A percentile compares a stretch with the other conserved stretches of the same genome.
Evolutionary conservation across 1,140 invertebrate genomes (phyloP).

Genomic region (Cyphomyrmex costatus): DNA sequence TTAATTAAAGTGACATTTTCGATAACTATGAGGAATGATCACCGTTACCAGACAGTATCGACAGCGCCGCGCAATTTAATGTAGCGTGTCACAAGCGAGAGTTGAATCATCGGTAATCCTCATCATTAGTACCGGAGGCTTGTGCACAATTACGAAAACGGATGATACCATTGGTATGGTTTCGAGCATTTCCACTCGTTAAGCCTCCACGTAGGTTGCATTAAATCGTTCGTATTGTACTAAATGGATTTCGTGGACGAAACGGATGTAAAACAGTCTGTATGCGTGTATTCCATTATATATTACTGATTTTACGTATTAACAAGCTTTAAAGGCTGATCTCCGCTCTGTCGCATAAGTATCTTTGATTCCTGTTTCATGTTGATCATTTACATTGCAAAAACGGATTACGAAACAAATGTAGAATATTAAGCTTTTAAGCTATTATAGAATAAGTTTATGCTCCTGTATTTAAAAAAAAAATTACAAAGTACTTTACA

Average conservation of each 20-base stretch:
- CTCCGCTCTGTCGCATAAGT: neutral
- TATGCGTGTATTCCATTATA: neutral
- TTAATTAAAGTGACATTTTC: conserved; percentile 78
- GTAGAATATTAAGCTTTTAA: neutral
- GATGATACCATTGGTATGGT: conserved; percentile 51
- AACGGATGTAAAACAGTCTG: conserved; percentile 22
- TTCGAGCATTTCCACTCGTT: conserved; percentile 61
- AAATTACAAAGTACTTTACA: neutral
- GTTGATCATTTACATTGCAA: neutral
- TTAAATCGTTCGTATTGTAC: conserved; percentile 48
- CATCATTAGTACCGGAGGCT: conserved; percentile 47
- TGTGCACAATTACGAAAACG: conserved; percentile 62
- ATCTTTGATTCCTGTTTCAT: neutral
- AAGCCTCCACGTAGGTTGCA: conserved; percentile 42
- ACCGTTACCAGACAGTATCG: conserved; percentile 55
- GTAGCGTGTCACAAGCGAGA: conserved; percentile 64
- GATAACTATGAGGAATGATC: conserved; percentile 72
- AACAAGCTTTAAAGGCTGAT: conserved; percentile 19
- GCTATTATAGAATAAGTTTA: neutral
- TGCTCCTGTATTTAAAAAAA: neutral
- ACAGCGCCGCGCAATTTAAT: conserved; percentile 59
- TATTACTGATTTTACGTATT: conserved; percentile 17
- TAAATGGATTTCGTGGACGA: conserved; percentile 39
- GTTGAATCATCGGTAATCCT: conserved; percentile 62
- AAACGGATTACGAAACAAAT: neutral